Evolutionary conservation across 2,113 vertebrate genomes (phyloP).

Genomic region (Cebidichthys violaceus): DNA sequence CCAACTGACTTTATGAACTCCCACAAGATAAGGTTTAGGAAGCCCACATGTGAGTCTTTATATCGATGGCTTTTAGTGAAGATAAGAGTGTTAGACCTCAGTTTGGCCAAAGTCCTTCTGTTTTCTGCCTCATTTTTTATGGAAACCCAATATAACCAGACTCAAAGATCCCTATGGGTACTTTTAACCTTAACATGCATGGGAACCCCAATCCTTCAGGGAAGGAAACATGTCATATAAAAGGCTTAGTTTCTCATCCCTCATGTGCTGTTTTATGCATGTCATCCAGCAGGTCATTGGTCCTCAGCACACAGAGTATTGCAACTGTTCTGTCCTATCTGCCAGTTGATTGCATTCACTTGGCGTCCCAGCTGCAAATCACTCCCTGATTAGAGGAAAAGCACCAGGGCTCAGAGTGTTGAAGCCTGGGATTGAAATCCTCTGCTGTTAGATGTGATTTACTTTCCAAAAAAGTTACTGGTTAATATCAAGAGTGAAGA

Average conservation of each 20-base stretch:
- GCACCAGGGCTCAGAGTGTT: conserved; percentile 9
- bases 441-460: conserved; percentile 38
- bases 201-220: background rate
- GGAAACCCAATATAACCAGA: background rate
- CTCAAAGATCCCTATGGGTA: background rate
- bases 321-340: background rate
- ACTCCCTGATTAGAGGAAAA: conserved; percentile 19
- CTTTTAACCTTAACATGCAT: background rate
- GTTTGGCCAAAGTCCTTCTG: background rate
- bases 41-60: background rate
- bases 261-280: background rate
- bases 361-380: conserved; percentile 16
- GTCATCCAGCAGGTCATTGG: background rate
- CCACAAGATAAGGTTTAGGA: background rate
- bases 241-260: background rate
- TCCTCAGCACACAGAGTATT: conserved; percentile 4
- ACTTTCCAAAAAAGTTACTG: conserved; percentile 24
- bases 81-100: background rate
- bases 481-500: conserved; percentile 17
- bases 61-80: background rate
- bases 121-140: background rate
- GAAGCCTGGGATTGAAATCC: conserved; percentile 12
- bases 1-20: background rate
- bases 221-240: background rate
- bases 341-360: conserved; percentile 42